Conservation (phyloP, 2,888 invertebrate genomes). For the Maniola hyperantus region DNA sequence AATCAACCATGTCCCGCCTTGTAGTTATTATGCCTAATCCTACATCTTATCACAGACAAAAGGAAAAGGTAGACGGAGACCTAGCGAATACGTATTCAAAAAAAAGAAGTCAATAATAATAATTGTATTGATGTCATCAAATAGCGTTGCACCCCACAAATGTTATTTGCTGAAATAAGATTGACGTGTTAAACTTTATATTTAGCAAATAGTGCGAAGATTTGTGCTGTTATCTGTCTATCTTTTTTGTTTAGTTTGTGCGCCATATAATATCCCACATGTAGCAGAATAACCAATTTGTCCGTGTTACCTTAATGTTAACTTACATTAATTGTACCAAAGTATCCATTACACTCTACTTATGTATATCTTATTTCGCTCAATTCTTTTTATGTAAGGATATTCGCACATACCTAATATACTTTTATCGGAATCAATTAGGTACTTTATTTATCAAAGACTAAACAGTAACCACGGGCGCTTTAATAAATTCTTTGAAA, state of each 20-base stretch:
- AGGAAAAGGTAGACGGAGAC: background rate
- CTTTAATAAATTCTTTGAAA: too few species aligned
- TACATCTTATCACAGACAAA: background rate
- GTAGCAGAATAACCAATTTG: background rate
- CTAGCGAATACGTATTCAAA: background rate
- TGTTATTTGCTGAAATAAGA: too few species aligned
- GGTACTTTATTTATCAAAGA: too few species aligned
- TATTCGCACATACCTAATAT: too few species aligned
- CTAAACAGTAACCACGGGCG: too few species aligned
- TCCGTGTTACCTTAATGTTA: slow-evolving; percentile 4
- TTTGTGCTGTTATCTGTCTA: background rate
- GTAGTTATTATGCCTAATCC: slow-evolving; percentile 12
- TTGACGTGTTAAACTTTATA: too few species aligned
- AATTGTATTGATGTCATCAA: too few species aligned
- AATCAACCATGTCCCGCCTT: slow-evolving; percentile 11
- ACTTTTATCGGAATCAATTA: too few species aligned
- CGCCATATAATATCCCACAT: background rate
- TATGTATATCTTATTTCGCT: background rate
- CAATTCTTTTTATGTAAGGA: too few species aligned
- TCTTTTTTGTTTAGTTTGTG: background rate
- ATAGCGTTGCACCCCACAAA: too few species aligned
- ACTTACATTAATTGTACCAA: slow-evolving; percentile 18
- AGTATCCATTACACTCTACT: background rate
- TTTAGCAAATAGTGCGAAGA: too few species aligned
- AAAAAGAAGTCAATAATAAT: background rate